Base-by-base conservation (phyloP, 1,140 invertebrate genomes). In the Anoplophora glabripennis region DNA sequence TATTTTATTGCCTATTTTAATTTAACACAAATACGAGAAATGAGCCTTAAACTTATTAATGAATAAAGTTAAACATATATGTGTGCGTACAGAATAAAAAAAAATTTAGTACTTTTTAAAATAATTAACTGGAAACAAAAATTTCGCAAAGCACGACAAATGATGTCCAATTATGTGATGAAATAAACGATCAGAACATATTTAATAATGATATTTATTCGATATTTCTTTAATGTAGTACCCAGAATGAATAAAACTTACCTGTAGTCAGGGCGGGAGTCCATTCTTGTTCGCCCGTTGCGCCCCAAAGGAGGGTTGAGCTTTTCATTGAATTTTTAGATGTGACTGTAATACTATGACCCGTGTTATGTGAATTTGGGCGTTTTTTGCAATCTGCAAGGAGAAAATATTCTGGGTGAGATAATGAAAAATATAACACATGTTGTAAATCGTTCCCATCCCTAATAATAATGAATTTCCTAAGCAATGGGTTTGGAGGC, bases 241-340 rank as follows among this genome's bases (percentile, higher is more conserved):
- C 15, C 38, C 15, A 41, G 15, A n/a, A 17, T n/a, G 38, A 41
- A 41, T 14, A 47, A 47, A 12, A 45, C n/a, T 18, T 71, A 93
- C 92, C 93, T 77, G 93, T 96, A 3, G 92, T 94, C 33, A 95
- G 81, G 15, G 92, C 92, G n/a, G 93, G 93, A 5, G 92, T 95
- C 92, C 92, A 95, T 73, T 95, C 92, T 75, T 94, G 92, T 76
- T 95, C 92, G 14, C 92, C 92, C 4, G 91, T 94, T 3, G 90
- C 90, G 44, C 93, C 92, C 92, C 92, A 96, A 7, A 94, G 78
- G 21, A 91, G 77, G 0, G 89, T 90, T 35, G 89, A 78, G 54
- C 84, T 84, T 63, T 84, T 85, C 11, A 76, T 74, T 45, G 76
- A 68, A 40, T 71, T 70, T 66, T 65, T 73, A 12, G 56, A 52